Evolutionary conservation across 2,113 vertebrate genomes (phyloP).

Genomic region (Macquaria ambigua): DNA sequence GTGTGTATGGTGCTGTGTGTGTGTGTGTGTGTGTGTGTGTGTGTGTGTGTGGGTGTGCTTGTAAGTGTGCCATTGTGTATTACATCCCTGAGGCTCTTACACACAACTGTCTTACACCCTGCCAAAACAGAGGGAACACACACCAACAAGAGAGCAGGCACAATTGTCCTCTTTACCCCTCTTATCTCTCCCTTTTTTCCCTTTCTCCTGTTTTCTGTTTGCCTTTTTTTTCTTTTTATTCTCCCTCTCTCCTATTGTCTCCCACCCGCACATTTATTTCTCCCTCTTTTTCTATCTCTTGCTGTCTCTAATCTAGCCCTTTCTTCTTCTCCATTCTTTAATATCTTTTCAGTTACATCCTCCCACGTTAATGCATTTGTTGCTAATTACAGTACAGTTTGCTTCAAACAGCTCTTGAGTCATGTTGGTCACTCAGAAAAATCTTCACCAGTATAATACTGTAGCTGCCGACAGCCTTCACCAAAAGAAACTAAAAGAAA

Average conservation of each 20-base stretch:
- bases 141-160: slow-evolving; percentile 53
- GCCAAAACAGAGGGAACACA: slow-evolving; percentile 62
- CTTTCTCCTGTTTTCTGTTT: slow-evolving; percentile 42
- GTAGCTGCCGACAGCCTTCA: neutral
- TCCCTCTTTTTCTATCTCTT: neutral
- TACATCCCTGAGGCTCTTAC: slow-evolving; percentile 46
- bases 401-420: slow-evolving; percentile 21
- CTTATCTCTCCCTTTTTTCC: slow-evolving; percentile 35
- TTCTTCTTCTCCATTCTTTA: slow-evolving; percentile 10
- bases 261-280: slow-evolving; percentile 30
- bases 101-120: slow-evolving; percentile 51
- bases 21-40: slow-evolving; percentile 25
- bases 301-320: neutral
- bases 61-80: slow-evolving; percentile 54
- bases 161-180: slow-evolving; percentile 62
- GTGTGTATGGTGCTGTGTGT: slow-evolving; percentile 11
- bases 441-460: neutral
- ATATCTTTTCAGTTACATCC: slow-evolving; percentile 5
- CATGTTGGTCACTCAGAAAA: neutral
- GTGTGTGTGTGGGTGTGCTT: slow-evolving; percentile 10
- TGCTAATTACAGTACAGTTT: slow-evolving; percentile 27
- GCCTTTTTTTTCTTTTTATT: slow-evolving; percentile 5
- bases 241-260: slow-evolving; percentile 55
- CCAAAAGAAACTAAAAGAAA: slow-evolving; percentile 10
- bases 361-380: slow-evolving; percentile 11